Conservation (phyloP, 2,888 invertebrate species). For the Leptarthrus brevirostris region DNA sequence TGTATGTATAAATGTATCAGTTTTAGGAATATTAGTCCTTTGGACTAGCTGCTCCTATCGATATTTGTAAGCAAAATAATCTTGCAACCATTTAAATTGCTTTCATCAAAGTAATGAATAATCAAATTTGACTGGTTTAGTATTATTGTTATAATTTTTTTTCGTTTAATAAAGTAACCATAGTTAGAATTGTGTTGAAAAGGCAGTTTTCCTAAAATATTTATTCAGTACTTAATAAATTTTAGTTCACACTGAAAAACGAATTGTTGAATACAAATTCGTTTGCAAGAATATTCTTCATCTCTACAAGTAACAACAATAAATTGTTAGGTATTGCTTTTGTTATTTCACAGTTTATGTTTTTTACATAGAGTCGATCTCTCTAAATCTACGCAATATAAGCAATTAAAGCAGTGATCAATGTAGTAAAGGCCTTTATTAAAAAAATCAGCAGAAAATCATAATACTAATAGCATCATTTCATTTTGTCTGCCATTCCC, state of each 20-base stretch:
- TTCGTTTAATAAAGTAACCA: no score
- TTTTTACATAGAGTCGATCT: conserved; percentile 29
- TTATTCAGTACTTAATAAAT: background rate
- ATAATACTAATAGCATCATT: conserved; percentile 7
- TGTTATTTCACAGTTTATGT: conserved; percentile 36
- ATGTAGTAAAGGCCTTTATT: conserved; percentile 40
- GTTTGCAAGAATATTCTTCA: conserved; percentile 27
- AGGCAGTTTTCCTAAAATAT: background rate
- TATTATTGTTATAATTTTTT: no score
- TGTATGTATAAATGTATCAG: no score
- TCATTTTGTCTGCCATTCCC: conserved; percentile 22
- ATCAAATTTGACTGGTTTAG: no score
- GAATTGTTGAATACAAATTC: background rate
- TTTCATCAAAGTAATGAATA: no score
- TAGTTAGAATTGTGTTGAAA: background rate
- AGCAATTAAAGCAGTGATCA: conserved; percentile 42
- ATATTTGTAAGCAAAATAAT: no score
- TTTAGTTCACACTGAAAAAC: conserved; percentile 2
- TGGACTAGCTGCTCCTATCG: no score
- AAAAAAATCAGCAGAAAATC: conserved; percentile 23
- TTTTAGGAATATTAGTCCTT: no score
- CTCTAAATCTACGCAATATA: conserved; percentile 30
- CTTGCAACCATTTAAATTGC: no score
- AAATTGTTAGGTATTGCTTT: conserved; percentile 40
- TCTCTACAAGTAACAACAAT: conserved; percentile 36